Evolutionary conservation across 2,888 invertebrate genomes (phyloP), one percentile per base, ranked within the genome.

Genomic region (Megastigmus dorsalis): DNA sequence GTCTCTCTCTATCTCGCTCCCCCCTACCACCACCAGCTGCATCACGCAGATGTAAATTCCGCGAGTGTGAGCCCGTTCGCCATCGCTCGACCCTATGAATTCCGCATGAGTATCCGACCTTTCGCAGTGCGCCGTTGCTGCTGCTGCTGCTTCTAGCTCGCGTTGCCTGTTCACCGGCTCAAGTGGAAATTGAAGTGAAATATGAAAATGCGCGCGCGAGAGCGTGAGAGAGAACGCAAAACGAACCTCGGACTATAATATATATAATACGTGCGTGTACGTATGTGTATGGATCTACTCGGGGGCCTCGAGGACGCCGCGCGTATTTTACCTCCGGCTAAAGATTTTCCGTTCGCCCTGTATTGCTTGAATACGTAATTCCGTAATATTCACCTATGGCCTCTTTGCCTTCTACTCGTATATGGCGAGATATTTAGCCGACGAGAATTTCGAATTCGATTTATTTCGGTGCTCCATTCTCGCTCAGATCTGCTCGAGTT

Each of bases 181-280:
- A 83, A 85, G 83, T 85, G 83, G 82, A 85, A 84, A 85, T 85
- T 85, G 82, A 82, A 84, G 85, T 84, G 83, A 85, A 85, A 85
- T 85, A 84, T 84, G 85, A 85, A 85, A 85, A 85, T 84, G 80
- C 79, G 75, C 78, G 77, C 74, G 69, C 72, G 75, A 79, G 77
- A 75, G 69, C 72, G 74, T 72, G 77, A 28, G 41, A 33, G 13
- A 7, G 50, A 55, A 33, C 30, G n/a, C n/a, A n/a, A n/a, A n/a
- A n/a, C n/a, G n/a, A n/a, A n/a, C n/a, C n/a, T n/a, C n/a, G n/a
- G n/a, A n/a, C n/a, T n/a, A n/a, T n/a, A n/a, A n/a, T n/a, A n/a
- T n/a, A n/a, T n/a, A n/a, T n/a, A n/a, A n/a, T n/a, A n/a, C n/a
- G n/a, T n/a, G n/a, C n/a, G n/a, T n/a, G n/a, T n/a, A n/a, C n/a